Conservation (phyloP, 1,140 invertebrate species). For the Magallana gigas region DNA sequence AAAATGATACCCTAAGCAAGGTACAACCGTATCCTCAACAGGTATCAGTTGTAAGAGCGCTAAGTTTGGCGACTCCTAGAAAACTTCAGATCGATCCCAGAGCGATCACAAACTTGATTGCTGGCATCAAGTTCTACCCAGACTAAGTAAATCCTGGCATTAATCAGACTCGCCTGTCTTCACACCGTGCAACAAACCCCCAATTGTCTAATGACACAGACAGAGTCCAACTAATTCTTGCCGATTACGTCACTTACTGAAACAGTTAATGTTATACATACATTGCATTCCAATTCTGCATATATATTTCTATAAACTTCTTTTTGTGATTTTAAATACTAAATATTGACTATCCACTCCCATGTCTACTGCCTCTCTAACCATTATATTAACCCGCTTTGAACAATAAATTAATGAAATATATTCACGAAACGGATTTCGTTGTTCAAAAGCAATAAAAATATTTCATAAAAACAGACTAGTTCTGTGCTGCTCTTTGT, state of each 20-base stretch:
- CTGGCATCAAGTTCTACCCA: constrained; percentile 12
- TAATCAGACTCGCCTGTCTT: constrained; percentile 22
- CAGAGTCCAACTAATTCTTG: background rate
- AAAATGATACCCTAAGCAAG: background rate
- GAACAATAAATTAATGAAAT: too few species aligned
- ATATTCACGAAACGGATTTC: too few species aligned
- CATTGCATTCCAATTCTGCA: too few species aligned
- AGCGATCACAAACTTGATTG: background rate
- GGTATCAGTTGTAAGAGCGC: background rate
- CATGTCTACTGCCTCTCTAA: too few species aligned
- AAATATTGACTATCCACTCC: too few species aligned
- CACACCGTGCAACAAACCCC: background rate
- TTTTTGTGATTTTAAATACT: too few species aligned
- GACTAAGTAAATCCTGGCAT: background rate
- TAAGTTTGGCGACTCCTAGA: background rate
- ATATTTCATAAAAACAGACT: too few species aligned
- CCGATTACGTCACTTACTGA: background rate
- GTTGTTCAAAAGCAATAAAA: too few species aligned
- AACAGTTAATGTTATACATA: too few species aligned
- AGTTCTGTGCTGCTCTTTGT: too few species aligned
- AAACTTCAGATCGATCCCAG: constrained; percentile 4
- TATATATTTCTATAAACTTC: too few species aligned
- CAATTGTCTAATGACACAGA: background rate
- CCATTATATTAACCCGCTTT: too few species aligned
- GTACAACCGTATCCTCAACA: background rate